These are phyloP conservation scores for Ceraclea dissimilis DNA, from an alignment of 2,888 invertebrate genomes.

Conservation along the genomic window DNA sequence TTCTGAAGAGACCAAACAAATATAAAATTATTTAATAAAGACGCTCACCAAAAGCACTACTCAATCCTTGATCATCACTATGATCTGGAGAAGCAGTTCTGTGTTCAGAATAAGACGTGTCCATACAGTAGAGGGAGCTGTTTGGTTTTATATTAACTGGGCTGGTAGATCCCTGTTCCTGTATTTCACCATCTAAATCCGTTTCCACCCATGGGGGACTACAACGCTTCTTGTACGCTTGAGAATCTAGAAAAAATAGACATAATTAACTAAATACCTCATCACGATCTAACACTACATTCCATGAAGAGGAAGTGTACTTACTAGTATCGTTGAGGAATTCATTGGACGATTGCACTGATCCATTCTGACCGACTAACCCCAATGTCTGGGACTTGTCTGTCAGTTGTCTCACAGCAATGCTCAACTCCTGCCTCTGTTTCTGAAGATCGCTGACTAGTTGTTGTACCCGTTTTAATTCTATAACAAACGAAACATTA, in stretches of 20 bases:
- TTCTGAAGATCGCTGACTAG: constrained; percentile 80
- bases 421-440: constrained; percentile 77
- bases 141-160: constrained; percentile 24
- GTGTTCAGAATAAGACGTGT: constrained; percentile 51
- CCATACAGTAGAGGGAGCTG: constrained; percentile 32
- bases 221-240: constrained; percentile 47
- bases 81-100: constrained; percentile 36
- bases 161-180: constrained; percentile 55
- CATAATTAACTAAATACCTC: background rate
- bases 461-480: constrained; percentile 74
- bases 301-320: too few species aligned
- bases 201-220: constrained; percentile 81
- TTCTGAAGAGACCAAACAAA: too few species aligned
- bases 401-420: constrained; percentile 77
- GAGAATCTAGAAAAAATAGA: constrained; percentile 16
- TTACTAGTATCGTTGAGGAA: constrained; percentile 9
- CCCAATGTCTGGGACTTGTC: constrained; percentile 65
- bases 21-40: background rate
- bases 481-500: constrained; percentile 34
- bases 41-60: constrained; percentile 26
- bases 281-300: too few species aligned
- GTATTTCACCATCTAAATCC: constrained; percentile 72
- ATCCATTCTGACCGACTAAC: constrained; percentile 13
- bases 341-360: constrained; percentile 6
- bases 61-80: constrained; percentile 41